Conservation (phyloP, 2,113 vertebrate species). For the Myotis lucifugus region DNA sequence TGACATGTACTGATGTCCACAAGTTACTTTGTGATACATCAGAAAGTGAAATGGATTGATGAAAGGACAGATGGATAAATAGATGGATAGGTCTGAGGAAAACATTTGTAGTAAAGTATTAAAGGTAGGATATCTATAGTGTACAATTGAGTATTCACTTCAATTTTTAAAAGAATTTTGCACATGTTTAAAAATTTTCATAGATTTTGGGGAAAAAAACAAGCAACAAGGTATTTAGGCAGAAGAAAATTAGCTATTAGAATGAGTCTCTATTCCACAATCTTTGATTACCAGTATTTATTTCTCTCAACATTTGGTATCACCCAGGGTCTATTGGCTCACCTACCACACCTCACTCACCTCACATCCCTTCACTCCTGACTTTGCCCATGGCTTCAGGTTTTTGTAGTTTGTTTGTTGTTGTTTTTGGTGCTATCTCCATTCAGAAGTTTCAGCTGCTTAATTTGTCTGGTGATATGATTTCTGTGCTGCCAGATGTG, state of each 20-base stretch:
- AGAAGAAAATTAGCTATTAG: not conserved
- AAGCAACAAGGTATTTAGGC: rapidly evolving
- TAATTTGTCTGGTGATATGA: not conserved
- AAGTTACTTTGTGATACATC: not conserved
- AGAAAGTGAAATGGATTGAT: not conserved
- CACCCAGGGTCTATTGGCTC: not conserved
- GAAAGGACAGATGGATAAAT: not conserved
- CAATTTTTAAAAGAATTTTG: not conserved
- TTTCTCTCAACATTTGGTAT: not conserved
- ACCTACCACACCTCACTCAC: rapidly evolving
- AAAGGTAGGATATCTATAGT: not conserved
- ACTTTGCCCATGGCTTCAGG: not conserved
- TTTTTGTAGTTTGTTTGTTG: not conserved
- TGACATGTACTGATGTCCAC: not conserved
- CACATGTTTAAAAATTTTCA: not conserved
- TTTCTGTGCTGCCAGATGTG: not conserved
- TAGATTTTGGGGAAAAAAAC: not conserved
- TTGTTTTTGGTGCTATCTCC: not conserved
- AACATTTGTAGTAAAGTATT: not conserved
- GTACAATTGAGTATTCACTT: not conserved
- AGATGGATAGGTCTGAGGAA: not conserved
- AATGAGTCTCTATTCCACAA: not conserved
- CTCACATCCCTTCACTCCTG: not conserved
- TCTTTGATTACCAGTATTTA: not conserved
- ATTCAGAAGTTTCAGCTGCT: not conserved